phyloP scores from a whole-genome alignment of 2,888 invertebrate genomes.

The Dioctria rufipes region DNA sequence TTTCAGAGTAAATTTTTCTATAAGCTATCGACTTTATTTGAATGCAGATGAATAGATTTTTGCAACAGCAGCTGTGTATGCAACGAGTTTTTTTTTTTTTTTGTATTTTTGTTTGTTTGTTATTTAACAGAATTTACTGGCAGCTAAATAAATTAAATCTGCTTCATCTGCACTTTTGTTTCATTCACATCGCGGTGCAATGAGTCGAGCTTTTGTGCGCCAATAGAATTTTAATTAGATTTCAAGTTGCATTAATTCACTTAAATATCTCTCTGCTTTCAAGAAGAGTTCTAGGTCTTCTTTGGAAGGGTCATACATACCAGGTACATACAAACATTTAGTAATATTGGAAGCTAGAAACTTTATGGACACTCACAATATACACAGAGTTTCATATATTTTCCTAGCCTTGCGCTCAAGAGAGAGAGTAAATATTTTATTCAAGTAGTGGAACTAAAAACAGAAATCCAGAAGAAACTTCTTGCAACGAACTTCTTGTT shows the following conservation, averaged over 20 bases:
- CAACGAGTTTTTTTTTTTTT: background rate
- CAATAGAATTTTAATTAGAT: background rate
- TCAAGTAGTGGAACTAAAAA: background rate
- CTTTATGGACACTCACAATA: background rate
- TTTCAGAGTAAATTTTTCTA: background rate
- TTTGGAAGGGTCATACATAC: background rate
- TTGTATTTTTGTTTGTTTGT: no score
- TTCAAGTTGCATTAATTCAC: conserved; percentile 6
- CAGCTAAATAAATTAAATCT: background rate
- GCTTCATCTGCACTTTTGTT: background rate
- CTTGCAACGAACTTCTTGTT: background rate
- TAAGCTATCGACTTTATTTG: background rate
- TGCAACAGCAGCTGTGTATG: background rate
- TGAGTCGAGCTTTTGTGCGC: background rate
- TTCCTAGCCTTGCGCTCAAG: background rate
- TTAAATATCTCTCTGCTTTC: background rate
- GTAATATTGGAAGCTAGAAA: background rate
- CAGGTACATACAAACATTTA: background rate
- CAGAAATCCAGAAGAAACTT: background rate
- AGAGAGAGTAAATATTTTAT: background rate
- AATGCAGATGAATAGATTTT: background rate
- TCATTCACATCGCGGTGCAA: background rate
- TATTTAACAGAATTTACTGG: no score
- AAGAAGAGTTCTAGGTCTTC: background rate
- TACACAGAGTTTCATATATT: no score